Evolutionary conservation across 2,888 invertebrate genomes (phyloP), one percentile per base, ranked within the genome.

Genomic region (Patella pellucida): DNA sequence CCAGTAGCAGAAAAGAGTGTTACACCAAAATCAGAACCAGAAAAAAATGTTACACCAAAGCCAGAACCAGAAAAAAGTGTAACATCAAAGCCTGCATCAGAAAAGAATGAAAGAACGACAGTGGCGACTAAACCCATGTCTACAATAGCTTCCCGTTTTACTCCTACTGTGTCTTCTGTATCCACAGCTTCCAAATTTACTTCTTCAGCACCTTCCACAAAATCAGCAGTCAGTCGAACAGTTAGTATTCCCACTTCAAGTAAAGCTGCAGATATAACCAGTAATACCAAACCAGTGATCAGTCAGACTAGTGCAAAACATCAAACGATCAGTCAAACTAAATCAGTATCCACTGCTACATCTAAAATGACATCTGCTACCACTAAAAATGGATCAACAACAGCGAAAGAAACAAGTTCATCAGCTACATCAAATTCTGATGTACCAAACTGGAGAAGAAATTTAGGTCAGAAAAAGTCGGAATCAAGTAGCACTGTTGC

Each of bases 391-490:
- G 67, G 51, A 70, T 52, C 70, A 54, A 52, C 69, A 41, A 70
- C 23, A 52, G 68, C 52, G 19, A 75, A 76, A 15, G 75, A 76
- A 54, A 73, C 72, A 72, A 75, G 72, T 27, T n/a, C 76, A 68
- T 41, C 74, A 3, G 41, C 41, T 9, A 51, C 71, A 41, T 19
- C 71, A 71, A 52, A 52, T 51, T 41, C 71, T 41, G 52, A 71
- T 51, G 75, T 82, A 7, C 83, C 85, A 19, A 81, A 84, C 1
- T 86, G 86, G 87, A 82, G 85, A 77, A 81, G 82, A n/a, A 79
- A 77, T 68, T 73, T 82, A 19, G 52, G 62, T 52, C 76, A 78
- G 54, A 83, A 81, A 70, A 76, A 81, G 71, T 78, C 74, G 56
- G 78, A 78, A 23, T 68, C 31, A 27, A 23, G 52, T 1, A 50